These are phyloP conservation scores for Trachelipus rathkii DNA, from an alignment of 1,140 invertebrate species.

Conservation along the genomic window DNA sequence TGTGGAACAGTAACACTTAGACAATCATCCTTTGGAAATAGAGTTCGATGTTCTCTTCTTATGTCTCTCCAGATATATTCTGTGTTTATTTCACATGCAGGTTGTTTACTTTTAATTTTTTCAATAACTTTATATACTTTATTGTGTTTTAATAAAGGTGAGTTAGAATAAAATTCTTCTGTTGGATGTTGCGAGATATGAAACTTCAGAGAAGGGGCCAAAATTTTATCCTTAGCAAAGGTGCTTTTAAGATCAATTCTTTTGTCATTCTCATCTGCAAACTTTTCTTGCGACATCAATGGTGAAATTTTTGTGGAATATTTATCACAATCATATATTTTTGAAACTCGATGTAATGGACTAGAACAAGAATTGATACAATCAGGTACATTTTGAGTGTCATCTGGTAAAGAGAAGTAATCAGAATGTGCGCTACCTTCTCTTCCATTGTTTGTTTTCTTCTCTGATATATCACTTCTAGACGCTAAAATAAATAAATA, in stretches of 20 bases:
- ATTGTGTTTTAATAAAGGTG: conserved; percentile 11
- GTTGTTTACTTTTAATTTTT: conserved; percentile 36
- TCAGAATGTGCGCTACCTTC: conserved; percentile 42
- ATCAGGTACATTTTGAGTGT: conserved; percentile 13
- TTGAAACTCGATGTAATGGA: background rate
- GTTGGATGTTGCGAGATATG: background rate
- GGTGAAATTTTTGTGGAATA: too few relatives aligned
- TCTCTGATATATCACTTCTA: too few relatives aligned
- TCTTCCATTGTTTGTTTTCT: background rate
- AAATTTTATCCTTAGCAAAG: background rate
- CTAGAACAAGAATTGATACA: background rate
- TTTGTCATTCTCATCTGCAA: background rate
- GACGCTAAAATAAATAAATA: too few relatives aligned
- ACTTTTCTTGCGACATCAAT: too few relatives aligned
- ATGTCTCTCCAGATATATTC: conserved; percentile 29
- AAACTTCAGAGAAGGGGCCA: background rate
- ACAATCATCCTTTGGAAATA: conserved; percentile 25
- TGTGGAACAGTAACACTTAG: conserved; percentile 24
- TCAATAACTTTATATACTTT: conserved; percentile 31
- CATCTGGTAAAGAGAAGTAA: conserved; percentile 41
- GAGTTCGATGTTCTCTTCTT: conserved; percentile 29
- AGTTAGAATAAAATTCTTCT: background rate
- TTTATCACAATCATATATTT: too few relatives aligned
- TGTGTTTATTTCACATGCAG: conserved; percentile 39
- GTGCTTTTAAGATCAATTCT: background rate